Evolutionary conservation across 2,797 vertebrate genomes (phyloP).

Genomic region (Sebastes oblongus): DNA sequence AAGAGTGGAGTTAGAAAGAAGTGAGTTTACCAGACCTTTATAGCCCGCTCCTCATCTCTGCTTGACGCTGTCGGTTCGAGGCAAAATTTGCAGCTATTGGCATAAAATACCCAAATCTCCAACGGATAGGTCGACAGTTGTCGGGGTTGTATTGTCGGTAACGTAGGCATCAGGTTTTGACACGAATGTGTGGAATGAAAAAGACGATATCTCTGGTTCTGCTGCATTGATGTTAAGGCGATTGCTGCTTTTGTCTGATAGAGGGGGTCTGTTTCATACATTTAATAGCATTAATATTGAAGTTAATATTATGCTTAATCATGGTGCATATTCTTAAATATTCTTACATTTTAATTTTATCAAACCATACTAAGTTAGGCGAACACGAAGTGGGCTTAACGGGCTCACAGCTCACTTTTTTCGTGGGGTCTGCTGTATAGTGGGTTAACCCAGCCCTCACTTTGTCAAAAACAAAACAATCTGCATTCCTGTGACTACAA

Average conservation of each 20-base stretch:
- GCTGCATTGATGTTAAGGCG: background rate
- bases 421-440: background rate
- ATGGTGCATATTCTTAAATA: background rate
- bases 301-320: background rate
- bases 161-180: background rate
- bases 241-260: background rate
- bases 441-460: background rate
- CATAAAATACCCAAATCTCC: background rate
- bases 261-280: background rate
- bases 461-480: conserved; percentile 8
- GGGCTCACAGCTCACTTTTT: background rate
- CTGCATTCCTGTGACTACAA: conserved; percentile 18
- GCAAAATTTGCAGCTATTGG: background rate
- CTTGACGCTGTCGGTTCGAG: background rate
- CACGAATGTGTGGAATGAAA: background rate
- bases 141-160: background rate
- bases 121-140: background rate
- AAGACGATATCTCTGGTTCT: background rate
- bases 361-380: background rate
- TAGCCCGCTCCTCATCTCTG: background rate
- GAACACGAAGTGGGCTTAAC: background rate
- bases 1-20: background rate
- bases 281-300: background rate
- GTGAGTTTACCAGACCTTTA: background rate
- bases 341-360: background rate